Evolutionary conservation across 2,113 vertebrate species (phyloP).

Genomic region (Cynopterus brachyotis): DNA sequence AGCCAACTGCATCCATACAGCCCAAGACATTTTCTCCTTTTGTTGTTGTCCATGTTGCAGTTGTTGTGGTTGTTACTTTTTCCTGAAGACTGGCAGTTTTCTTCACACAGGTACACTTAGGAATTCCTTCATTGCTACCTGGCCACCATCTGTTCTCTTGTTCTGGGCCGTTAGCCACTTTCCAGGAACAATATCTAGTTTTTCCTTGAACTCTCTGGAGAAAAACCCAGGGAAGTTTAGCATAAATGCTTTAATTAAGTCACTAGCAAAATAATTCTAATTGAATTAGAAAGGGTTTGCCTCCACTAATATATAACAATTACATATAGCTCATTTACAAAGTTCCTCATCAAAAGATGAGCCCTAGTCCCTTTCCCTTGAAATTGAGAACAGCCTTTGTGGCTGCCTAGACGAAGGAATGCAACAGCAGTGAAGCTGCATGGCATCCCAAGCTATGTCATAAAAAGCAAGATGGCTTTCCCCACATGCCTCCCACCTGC

Average conservation of each 20-base stretch:
- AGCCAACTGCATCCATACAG: not conserved
- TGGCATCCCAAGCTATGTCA: not conserved
- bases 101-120: not conserved
- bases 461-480: not conserved
- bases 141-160: not conserved
- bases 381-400: not conserved
- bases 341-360: not conserved
- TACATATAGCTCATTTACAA: not conserved
- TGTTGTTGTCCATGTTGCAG: not conserved
- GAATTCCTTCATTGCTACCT: not conserved
- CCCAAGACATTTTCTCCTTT: not conserved
- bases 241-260: constrained; percentile 21
- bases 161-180: not conserved
- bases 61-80: not conserved
- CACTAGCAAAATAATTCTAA: not conserved
- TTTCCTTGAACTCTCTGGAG: not conserved
- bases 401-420: not conserved
- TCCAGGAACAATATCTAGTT: not conserved
- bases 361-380: not conserved
- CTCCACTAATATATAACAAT: not conserved
- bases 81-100: not conserved
- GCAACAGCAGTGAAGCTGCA: not conserved
- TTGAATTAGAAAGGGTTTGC: not conserved
- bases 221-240: not conserved
- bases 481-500: not conserved